These are phyloP conservation scores for Pachyramphus minor DNA, from an alignment of 2,113 vertebrate genomes.

Conservation along the genomic window DNA sequence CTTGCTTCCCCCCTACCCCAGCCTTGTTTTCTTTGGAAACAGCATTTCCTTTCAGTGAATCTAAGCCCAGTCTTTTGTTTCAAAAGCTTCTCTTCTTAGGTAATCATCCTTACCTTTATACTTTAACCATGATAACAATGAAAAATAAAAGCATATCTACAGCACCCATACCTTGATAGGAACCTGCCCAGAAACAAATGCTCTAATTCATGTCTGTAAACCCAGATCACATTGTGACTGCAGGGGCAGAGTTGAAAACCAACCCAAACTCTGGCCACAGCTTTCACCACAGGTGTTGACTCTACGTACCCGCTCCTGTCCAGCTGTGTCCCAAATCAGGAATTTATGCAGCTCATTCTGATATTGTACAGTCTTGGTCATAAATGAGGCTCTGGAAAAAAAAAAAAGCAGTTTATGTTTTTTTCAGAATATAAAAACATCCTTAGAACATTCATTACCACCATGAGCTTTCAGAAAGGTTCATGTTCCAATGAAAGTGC, in stretches of 20 bases:
- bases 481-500: background rate
- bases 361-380: slow-evolving; percentile 97
- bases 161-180: background rate
- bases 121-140: background rate
- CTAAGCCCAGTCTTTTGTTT: background rate
- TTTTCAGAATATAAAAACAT: background rate
- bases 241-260: background rate
- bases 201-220: background rate
- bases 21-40: background rate
- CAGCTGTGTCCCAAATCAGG: slow-evolving; percentile 96
- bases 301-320: slow-evolving; percentile 90
- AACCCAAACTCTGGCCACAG: background rate
- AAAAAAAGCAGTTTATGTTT: background rate
- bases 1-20: background rate
- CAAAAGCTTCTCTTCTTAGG: background rate
- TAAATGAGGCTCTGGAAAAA: slow-evolving; percentile 90
- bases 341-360: slow-evolving; percentile 96
- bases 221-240: background rate
- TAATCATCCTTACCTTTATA: background rate
- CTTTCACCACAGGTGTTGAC: background rate
- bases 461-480: background rate
- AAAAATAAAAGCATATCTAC: background rate
- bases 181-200: background rate
- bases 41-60: background rate
- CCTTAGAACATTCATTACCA: background rate